These are phyloP conservation scores for Phaedon cochleariae DNA, from an alignment of 2,888 invertebrate genomes.

Conservation along the genomic window DNA sequence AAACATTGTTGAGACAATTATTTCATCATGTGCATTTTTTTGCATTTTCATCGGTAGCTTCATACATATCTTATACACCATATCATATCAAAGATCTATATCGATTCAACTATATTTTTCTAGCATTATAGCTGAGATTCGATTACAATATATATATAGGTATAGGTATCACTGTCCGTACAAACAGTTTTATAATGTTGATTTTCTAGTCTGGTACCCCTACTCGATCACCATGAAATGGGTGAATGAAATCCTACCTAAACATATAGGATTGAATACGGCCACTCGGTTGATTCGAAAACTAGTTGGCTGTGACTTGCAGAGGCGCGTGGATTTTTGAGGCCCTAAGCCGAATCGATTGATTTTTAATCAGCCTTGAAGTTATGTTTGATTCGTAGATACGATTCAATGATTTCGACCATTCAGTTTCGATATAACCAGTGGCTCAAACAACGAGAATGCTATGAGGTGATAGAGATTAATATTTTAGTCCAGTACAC, in stretches of 20 bases:
- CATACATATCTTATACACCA: too few relatives aligned
- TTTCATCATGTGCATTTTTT: too few relatives aligned
- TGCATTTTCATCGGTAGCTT: too few relatives aligned
- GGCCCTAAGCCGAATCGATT: neutral
- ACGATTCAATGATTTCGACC: neutral
- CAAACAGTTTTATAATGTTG: conserved; percentile 27
- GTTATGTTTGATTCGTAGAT: neutral
- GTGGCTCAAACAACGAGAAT: too few relatives aligned
- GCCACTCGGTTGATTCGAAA: neutral
- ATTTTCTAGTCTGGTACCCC: conserved; percentile 29
- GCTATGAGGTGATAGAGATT: too few relatives aligned
- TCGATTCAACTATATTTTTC: too few relatives aligned
- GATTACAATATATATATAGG: too few relatives aligned
- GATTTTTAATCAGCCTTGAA: neutral
- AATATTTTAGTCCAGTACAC: too few relatives aligned
- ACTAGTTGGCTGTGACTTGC: neutral
- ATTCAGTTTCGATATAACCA: too few relatives aligned
- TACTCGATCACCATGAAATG: conserved; percentile 7
- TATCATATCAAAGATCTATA: too few relatives aligned
- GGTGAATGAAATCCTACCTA: conserved; percentile 13
- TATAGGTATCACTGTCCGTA: conserved; percentile 29
- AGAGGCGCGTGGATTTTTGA: neutral
- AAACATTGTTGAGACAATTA: too few relatives aligned
- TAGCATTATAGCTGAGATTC: too few relatives aligned
- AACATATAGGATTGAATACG: neutral